Conservation (phyloP, 2,797 vertebrate genomes). For the Petrocephalus schoutedeni region DNA sequence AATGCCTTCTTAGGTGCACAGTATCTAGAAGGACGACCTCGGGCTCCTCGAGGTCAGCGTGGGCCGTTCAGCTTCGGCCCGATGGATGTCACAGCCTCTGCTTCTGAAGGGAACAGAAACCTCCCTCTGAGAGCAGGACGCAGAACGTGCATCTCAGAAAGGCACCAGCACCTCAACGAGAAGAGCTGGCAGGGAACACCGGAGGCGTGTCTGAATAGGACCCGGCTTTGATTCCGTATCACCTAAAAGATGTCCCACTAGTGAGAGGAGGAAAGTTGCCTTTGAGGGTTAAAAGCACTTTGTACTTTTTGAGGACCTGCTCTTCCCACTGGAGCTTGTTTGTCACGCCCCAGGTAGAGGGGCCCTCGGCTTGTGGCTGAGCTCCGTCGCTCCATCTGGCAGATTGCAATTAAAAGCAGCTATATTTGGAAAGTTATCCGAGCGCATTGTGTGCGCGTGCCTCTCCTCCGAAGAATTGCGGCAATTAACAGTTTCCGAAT, state of each 20-base stretch:
- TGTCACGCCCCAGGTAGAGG: neutral
- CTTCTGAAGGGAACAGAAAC: neutral
- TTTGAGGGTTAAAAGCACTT: neutral
- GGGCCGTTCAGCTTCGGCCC: neutral
- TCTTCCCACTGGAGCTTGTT: neutral
- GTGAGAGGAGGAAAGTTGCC: neutral
- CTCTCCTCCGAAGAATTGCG: neutral
- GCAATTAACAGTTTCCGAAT: slow-evolving; percentile 21
- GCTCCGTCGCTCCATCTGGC: neutral
- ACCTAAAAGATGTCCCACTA: neutral
- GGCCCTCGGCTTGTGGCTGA: neutral
- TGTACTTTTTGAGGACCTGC: neutral
- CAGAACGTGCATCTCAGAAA: neutral
- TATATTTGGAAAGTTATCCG: neutral
- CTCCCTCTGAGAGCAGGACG: neutral
- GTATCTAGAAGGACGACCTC: neutral
- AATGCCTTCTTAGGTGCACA: neutral
- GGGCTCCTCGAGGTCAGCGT: neutral
- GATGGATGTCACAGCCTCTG: neutral
- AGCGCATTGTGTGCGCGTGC: neutral
- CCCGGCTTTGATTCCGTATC: neutral
- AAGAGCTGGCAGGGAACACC: neutral
- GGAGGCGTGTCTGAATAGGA: neutral
- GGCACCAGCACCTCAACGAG: neutral
- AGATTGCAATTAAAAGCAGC: slow-evolving; percentile 16